These are phyloP conservation scores for Catharus fuscescens DNA, from an alignment of 2,113 vertebrate genomes.

Conservation along the genomic window DNA sequence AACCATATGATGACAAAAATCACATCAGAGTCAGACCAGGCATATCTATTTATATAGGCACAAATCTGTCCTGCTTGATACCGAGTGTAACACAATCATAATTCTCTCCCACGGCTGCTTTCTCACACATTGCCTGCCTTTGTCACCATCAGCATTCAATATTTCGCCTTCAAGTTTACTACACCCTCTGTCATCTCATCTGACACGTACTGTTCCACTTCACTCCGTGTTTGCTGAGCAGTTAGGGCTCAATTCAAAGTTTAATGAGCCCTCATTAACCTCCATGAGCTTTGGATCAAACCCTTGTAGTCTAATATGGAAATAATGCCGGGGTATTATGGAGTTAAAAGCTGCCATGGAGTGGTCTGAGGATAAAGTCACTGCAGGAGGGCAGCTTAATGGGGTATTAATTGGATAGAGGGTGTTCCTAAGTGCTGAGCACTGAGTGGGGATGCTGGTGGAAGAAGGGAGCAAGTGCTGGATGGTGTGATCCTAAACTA, in stretches of 20 bases:
- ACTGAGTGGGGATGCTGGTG: not conserved
- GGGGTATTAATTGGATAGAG: conserved; percentile 56
- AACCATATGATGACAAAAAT: conserved; percentile 30
- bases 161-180: conserved; percentile 6
- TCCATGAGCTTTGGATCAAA: conserved; percentile 36
- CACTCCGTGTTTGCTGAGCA: not conserved
- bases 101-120: not conserved
- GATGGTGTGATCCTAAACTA: not conserved
- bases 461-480: not conserved
- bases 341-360: conserved; percentile 56
- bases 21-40: not conserved
- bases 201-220: not conserved
- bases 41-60: conserved; percentile 6
- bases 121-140: not conserved
- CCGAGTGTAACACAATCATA: not conserved
- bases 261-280: conserved; percentile 66
- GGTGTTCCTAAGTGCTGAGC: conserved; percentile 40
- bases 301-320: conserved; percentile 46
- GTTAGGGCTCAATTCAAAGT: conserved; percentile 49
- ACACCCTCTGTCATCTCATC: not conserved
- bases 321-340: conserved; percentile 53
- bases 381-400: not conserved
- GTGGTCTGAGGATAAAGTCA: conserved; percentile 57
- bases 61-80: not conserved
- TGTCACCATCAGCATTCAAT: not conserved